Base-by-base conservation (phyloP, 2,113 vertebrate genomes). In the Mobula hypostoma region DNA sequence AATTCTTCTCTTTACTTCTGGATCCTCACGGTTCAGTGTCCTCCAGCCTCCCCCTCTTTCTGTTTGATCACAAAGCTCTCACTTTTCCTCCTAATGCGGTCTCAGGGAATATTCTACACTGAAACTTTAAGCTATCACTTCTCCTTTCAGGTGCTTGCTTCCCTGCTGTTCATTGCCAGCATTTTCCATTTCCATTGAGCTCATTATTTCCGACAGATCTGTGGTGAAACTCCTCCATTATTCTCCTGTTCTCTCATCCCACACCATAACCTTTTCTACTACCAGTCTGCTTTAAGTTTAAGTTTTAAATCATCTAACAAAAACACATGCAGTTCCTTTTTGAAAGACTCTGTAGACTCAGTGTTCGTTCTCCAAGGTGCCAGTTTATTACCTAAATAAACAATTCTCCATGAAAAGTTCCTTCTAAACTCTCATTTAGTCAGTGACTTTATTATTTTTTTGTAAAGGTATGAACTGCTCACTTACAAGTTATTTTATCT, bases 281-380 rank as follows among this genome's bases (percentile, higher is more conserved):
- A 63, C 61, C 85, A 88, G 61, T 61, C 58, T 63, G 61, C 85
- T 61, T 88, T 66, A 66, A 66, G 29, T 88, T 66, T 88, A 17
- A 79, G 77, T 79, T 79, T 79, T 79, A 66, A 88, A 88, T 66
- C 58, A 88, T 66, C 58, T 32, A 66, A 88, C 58, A 66, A 88
- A 88, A 88, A 88, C 58, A 88, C 58, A 88, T 66, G 29, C 14
- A 88, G 58, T 88, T 88, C 85, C 61, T 32, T 88, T 88, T 66
- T 66, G 85, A 88, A 88, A 66, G 61, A 88, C 29, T 66, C 85
- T 88, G 85, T 88, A 66, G 85, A 66, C 58, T 29, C 61, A 66
- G 85, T 88, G 58, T 88, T 88, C 85, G 66, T 88, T 88, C 85
- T 88, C 58, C 85, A 8, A 66, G 85, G 85, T 88, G 85, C 85